Evolutionary conservation across 1,140 invertebrate genomes (phyloP).

Genomic region (Asobara japonica): DNA sequence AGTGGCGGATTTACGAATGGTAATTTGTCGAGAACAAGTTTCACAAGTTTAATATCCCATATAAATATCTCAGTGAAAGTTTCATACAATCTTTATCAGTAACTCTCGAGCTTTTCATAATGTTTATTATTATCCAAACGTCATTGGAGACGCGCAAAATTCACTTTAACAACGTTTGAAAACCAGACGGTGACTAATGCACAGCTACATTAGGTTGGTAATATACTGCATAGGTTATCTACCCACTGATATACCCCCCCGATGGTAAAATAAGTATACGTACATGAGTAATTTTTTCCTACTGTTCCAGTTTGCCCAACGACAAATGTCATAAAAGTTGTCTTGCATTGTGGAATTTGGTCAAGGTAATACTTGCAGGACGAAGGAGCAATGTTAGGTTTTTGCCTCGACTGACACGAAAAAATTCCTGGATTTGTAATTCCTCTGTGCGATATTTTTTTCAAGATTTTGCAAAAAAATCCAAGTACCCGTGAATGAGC

Average conservation of each 20-base stretch:
- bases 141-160: not conserved
- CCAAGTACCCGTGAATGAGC: no score
- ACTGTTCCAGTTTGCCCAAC: not conserved
- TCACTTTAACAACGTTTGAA: conserved; percentile 7
- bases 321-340: not conserved
- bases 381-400: not conserved
- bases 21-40: conserved; percentile 7
- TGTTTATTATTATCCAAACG: not conserved
- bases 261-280: not conserved
- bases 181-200: conserved; percentile 50
- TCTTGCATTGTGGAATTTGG: not conserved
- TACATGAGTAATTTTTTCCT: not conserved
- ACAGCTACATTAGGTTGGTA: not conserved
- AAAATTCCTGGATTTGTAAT: no score
- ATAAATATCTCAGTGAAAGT: not conserved
- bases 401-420: no score
- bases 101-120: not conserved
- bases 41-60: not conserved
- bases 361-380: not conserved
- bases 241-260: not conserved
- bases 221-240: not conserved
- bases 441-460: no score
- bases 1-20: not conserved
- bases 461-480: no score
- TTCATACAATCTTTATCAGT: not conserved